Evolutionary conservation across 2,113 vertebrate species (phyloP).

Genomic region (Marmota monax): DNA sequence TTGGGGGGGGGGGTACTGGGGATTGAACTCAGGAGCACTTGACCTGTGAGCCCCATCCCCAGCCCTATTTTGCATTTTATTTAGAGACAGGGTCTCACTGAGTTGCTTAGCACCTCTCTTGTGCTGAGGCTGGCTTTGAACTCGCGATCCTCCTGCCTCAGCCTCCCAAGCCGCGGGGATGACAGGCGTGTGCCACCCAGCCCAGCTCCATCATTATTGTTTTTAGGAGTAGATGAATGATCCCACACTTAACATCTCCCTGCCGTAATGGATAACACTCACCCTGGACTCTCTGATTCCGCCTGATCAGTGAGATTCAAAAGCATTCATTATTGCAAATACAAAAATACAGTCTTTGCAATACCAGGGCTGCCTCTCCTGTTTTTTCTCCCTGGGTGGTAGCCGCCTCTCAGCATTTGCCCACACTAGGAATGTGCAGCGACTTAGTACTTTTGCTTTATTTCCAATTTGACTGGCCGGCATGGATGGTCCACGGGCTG

Average conservation of each 20-base stretch:
- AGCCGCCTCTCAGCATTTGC: background rate
- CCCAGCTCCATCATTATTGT: background rate
- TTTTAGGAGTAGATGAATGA: background rate
- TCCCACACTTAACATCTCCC: too few relatives aligned
- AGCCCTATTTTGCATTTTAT: too few relatives aligned
- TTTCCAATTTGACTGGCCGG: background rate
- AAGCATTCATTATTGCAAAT: background rate
- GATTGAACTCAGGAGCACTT: too few relatives aligned
- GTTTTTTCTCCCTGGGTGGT: fast-evolving
- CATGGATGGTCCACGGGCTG: background rate
- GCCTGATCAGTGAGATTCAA: background rate
- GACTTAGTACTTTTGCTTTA: fast-evolving
- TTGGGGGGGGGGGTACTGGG: too few relatives aligned
- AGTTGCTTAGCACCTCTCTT: too few relatives aligned
- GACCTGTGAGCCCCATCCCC: too few relatives aligned
- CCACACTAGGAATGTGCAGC: fast-evolving
- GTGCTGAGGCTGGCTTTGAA: too few relatives aligned
- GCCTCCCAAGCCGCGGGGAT: too few relatives aligned
- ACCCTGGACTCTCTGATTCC: fast-evolving
- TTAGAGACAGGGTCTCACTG: too few relatives aligned
- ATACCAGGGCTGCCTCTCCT: fast-evolving
- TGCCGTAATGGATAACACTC: fast-evolving
- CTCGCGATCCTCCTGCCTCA: too few relatives aligned
- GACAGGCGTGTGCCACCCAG: too few relatives aligned
- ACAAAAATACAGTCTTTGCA: background rate